Evolutionary conservation across 1,140 invertebrate species (phyloP).

Genomic region (Calliphora vicina): DNA sequence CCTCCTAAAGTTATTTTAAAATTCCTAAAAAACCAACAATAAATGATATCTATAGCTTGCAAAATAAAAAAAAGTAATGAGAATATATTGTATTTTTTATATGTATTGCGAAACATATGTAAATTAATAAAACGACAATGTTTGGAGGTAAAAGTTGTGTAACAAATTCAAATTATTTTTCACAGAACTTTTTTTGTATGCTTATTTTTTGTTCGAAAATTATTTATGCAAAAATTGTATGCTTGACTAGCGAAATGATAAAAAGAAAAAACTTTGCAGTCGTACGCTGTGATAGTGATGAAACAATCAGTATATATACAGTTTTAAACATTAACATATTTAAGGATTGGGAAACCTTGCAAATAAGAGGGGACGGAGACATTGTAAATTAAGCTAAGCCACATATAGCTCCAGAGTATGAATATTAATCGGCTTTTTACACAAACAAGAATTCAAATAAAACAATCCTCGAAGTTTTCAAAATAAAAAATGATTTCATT

Average conservation of each 20-base stretch:
- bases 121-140: constrained; percentile 1
- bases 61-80: too few relatives aligned
- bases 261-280: neutral
- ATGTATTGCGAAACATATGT: neutral
- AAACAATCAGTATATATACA: neutral
- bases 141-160: neutral
- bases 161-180: neutral
- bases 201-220: neutral
- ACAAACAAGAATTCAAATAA: neutral
- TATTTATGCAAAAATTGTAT: neutral
- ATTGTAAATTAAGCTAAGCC: neutral
- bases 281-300: neutral
- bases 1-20: too few relatives aligned
- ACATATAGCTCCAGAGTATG: too few relatives aligned
- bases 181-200: neutral
- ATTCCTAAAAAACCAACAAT: too few relatives aligned
- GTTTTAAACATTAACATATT: neutral
- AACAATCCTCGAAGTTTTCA: too few relatives aligned
- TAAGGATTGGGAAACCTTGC: neutral
- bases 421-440: too few relatives aligned
- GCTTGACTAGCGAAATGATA: neutral
- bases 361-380: neutral
- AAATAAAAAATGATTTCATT: too few relatives aligned
- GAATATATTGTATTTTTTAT: too few relatives aligned
- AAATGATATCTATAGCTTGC: too few relatives aligned